Conservation (phyloP, 2,113 vertebrate genomes). For the Tachuris rubrigastra region DNA sequence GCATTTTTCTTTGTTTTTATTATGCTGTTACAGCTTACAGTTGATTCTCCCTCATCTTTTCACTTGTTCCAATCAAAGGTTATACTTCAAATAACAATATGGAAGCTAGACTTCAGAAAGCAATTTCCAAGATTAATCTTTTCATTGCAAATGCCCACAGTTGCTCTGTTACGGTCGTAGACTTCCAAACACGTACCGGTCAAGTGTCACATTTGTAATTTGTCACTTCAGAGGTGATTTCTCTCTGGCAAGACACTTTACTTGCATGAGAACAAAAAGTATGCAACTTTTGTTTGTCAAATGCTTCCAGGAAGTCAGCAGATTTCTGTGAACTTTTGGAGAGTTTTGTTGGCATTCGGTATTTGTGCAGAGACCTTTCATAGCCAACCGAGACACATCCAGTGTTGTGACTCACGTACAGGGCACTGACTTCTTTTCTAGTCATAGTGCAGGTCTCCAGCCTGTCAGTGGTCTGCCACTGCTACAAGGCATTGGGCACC, state of each 20-base stretch:
- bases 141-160: not conserved
- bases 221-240: not conserved
- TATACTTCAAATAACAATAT: not conserved
- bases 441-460: not conserved
- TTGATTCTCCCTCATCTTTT: not conserved
- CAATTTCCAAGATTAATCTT: not conserved
- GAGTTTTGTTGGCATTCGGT: not conserved
- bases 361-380: not conserved
- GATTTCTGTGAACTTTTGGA: not conserved
- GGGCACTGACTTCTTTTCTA: not conserved
- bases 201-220: not conserved
- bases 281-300: not conserved
- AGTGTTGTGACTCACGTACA: fast-evolving
- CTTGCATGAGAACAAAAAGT: not conserved
- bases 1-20: not conserved
- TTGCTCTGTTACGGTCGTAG: not conserved
- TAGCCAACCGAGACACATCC: not conserved
- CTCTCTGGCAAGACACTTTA: not conserved
- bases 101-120: not conserved
- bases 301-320: not conserved
- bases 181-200: not conserved
- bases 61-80: not conserved
- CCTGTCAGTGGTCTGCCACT: not conserved
- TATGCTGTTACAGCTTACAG: not conserved
- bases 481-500: not conserved